phyloP scores from a whole-genome alignment of 2,888 invertebrate genomes.

The Mimachlamys varia region DNA sequence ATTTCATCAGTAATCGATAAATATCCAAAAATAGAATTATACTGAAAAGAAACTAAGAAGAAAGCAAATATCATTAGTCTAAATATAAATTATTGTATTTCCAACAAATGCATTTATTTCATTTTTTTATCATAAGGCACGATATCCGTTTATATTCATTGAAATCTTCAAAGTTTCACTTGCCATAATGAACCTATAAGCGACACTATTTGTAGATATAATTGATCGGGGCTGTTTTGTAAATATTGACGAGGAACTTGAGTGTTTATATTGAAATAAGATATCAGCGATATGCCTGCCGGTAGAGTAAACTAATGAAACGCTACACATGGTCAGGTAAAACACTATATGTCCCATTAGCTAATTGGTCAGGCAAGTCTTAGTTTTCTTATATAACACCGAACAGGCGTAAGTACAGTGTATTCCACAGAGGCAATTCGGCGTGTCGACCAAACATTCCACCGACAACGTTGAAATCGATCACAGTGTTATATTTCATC shows the following conservation, averaged over 20 bases:
- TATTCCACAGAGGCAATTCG: not conserved
- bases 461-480: not conserved
- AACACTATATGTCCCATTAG: conserved; percentile 7
- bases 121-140: too few relatives aligned
- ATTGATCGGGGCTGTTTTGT: not conserved
- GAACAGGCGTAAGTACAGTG: not conserved
- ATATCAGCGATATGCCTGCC: not conserved
- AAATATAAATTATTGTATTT: too few relatives aligned
- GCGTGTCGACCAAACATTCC: not conserved
- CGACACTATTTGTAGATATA: not conserved
- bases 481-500: not conserved
- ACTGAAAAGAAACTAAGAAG: too few relatives aligned
- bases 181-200: too few relatives aligned
- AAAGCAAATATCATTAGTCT: too few relatives aligned
- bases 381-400: conserved; percentile 6
- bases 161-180: too few relatives aligned
- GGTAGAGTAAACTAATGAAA: conserved; percentile 1
- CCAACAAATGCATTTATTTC: too few relatives aligned
- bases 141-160: too few relatives aligned
- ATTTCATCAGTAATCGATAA: too few relatives aligned
- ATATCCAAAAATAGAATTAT: too few relatives aligned
- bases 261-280: not conserved
- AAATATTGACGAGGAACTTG: not conserved
- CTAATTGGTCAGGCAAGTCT: conserved; percentile 31
- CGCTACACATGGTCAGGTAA: not conserved